Conservation (phyloP, 2,113 vertebrate species). For the Todiramphus saurophagus region DNA sequence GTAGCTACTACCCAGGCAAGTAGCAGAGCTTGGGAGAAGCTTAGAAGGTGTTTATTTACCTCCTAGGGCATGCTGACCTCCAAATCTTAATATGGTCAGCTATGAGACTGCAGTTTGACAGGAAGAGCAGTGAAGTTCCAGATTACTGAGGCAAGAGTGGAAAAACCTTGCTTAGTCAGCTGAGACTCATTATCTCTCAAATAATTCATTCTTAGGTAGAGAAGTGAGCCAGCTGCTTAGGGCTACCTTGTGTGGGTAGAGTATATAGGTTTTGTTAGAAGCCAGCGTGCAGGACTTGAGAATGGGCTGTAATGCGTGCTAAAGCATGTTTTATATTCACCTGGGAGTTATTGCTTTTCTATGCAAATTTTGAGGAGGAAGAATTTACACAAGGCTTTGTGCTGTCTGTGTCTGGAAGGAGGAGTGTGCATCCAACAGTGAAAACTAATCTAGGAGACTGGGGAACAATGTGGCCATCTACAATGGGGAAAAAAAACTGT, state of each 20-base stretch:
- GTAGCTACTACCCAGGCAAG: neutral
- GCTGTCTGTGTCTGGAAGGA: neutral
- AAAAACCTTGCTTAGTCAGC: neutral
- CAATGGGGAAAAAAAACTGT: neutral
- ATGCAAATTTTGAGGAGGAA: neutral
- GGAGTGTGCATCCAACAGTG: accelerated
- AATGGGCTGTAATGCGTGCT: neutral
- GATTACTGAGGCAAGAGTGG: neutral
- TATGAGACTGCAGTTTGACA: neutral
- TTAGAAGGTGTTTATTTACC: neutral
- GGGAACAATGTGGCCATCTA: neutral
- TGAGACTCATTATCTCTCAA: neutral
- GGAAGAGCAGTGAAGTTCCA: neutral
- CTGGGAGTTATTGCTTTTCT: neutral
- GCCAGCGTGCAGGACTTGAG: neutral
- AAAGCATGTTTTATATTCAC: neutral
- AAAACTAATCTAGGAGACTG: neutral
- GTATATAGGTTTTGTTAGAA: neutral
- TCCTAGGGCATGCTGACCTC: neutral
- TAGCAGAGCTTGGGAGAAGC: neutral
- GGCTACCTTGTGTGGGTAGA: neutral
- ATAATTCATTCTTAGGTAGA: neutral
- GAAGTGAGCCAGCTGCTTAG: neutral
- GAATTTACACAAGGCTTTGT: neutral
- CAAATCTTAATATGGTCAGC: neutral